These are phyloP conservation scores for Lutraria lutraria DNA, from an alignment of 2,888 invertebrate species.

Conservation along the genomic window DNA sequence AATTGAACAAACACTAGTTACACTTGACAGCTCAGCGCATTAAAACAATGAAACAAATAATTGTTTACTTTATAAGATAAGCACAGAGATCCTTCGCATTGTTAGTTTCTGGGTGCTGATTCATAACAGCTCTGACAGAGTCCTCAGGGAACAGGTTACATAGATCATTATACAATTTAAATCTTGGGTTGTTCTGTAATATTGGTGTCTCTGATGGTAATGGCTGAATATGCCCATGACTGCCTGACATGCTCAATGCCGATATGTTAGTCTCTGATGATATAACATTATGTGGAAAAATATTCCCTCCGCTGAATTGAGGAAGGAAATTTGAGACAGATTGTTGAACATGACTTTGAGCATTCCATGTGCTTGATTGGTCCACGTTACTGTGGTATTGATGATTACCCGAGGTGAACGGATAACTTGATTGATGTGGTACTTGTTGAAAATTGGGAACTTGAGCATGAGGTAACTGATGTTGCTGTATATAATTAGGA, in stretches of 20 bases:
- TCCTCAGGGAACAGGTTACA: conserved; percentile 96
- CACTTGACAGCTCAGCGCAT: neutral
- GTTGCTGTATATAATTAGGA: neutral
- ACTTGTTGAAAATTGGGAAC: conserved; percentile 26
- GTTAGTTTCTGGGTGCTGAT: conserved; percentile 94
- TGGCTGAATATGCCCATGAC: conserved; percentile 31
- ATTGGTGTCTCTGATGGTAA: conserved; percentile 72
- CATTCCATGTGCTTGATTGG: conserved; percentile 31
- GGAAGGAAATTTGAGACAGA: conserved; percentile 24
- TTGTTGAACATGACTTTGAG: conserved; percentile 33
- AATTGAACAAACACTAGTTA: neutral
- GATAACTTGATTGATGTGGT: conserved; percentile 19
- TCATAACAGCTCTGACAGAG: conserved; percentile 95
- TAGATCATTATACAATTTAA: conserved; percentile 94
- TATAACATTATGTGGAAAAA: conserved; percentile 13
- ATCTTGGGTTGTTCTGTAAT: conserved; percentile 89
- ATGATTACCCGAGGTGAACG: conserved; percentile 15
- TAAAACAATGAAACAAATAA: too few species aligned
- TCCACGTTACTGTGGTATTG: conserved; percentile 33
- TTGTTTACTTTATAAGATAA: conserved; percentile 66
- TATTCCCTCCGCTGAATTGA: conserved; percentile 17
- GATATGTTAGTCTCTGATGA: conserved; percentile 8
- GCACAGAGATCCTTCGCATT: conserved; percentile 91
- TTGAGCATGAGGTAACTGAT: neutral
- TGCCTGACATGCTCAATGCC: neutral